Evolutionary conservation across 2,888 invertebrate genomes (phyloP).

Genomic region (Plagiodera versicolora): DNA sequence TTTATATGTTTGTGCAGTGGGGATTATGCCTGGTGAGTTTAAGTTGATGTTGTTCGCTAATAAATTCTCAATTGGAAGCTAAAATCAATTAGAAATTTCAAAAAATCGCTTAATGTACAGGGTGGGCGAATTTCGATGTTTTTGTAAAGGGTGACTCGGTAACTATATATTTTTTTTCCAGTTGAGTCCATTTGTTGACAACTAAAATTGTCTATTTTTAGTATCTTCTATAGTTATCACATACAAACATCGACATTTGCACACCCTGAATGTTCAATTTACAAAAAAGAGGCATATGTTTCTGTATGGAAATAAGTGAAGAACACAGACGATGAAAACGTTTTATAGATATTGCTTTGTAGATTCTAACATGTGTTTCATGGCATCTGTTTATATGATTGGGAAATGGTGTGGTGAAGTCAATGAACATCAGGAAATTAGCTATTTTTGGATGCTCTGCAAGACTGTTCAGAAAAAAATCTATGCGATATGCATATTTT

Average conservation of each 20-base stretch:
- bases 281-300: not conserved
- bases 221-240: too few species aligned
- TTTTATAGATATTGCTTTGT: not conserved
- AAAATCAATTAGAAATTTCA: not conserved
- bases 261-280: too few species aligned
- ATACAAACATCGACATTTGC: too few species aligned
- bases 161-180: too few species aligned
- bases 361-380: not conserved
- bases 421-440: not conserved
- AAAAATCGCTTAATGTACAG: not conserved
- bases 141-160: too few species aligned
- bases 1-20: conserved; percentile 41
- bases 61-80: not conserved
- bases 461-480: too few species aligned
- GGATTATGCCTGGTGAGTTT: conserved; percentile 49
- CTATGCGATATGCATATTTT: too few species aligned
- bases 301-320: not conserved
- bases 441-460: not conserved
- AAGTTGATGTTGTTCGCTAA: not conserved
- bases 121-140: too few species aligned
- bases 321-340: not conserved
- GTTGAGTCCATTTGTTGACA: too few species aligned
- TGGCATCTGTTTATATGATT: not conserved
- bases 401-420: not conserved
- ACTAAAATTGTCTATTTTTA: too few species aligned